Conservation (phyloP, 2,888 invertebrate species). For the Monochamus alternatus region DNA sequence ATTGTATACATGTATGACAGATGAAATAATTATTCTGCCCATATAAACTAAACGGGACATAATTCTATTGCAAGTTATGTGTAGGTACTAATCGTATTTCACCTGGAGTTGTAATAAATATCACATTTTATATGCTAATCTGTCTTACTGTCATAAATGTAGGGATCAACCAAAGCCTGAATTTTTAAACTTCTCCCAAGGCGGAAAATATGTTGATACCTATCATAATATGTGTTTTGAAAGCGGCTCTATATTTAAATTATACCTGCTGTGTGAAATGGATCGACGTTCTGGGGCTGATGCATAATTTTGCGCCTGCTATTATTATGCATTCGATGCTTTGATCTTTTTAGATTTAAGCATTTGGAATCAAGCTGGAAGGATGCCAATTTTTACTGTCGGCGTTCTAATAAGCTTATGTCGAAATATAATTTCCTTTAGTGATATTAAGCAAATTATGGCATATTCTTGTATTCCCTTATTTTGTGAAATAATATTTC, state of each 20-base stretch:
- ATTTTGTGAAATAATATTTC: too few relatives aligned
- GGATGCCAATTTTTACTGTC: constrained; percentile 40
- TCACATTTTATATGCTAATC: constrained; percentile 4
- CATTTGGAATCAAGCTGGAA: constrained; percentile 23
- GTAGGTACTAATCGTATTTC: background rate
- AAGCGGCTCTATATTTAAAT: constrained; percentile 27
- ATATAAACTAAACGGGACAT: too few relatives aligned
- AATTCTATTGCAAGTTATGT: too few relatives aligned
- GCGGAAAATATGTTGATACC: background rate
- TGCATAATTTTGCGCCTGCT: constrained; percentile 43
- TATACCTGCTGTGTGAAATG: constrained; percentile 34
- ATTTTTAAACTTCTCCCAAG: constrained; percentile 10
- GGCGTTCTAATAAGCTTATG: constrained; percentile 42
- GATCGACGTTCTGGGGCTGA: constrained; percentile 30
- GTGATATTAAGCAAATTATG: background rate
- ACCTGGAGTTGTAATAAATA: background rate
- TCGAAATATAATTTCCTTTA: constrained; percentile 14
- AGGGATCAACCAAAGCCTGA: background rate
- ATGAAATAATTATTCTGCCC: too few relatives aligned
- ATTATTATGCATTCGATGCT: constrained; percentile 39
- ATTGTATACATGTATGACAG: too few relatives aligned
- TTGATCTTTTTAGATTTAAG: constrained; percentile 40
- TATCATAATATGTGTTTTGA: constrained; percentile 15
- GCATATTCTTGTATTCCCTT: background rate
- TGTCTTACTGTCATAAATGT: constrained; percentile 1